Base-by-base conservation (phyloP, 2,888 invertebrate genomes). In the Drosophila hamatofila region DNA sequence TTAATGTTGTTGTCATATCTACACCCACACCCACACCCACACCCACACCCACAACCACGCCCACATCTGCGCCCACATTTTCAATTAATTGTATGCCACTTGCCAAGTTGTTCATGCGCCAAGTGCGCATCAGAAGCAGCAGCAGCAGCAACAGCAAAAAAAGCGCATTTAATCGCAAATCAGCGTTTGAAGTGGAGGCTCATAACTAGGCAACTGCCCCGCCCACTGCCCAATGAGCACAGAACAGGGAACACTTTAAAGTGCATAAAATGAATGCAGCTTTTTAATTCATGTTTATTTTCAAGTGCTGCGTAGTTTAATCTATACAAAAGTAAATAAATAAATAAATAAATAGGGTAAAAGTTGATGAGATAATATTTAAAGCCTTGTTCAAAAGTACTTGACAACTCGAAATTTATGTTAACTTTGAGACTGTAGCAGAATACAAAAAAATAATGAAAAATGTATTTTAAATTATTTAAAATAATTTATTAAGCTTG, bases 41-140 rank as follows among this genome's bases (percentile, higher is more conserved):
- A 18, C 18, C 41, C 16, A n/a, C 9, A 23, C 35, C 21, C 12
- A 16, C 35, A 35, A 4, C 35, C n/a, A 21, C n/a, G 3, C 16
- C 55, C 41, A 21, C 27, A 18, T 25, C 55, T 18, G 9, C 44
- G 1, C 37, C 57, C 37, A 25, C 62, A 44, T 79, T 88, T 80
- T 67, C 73, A 79, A 88, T 90, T 83, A 80, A 89, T 82, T 73
- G 58, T 71, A 51, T 81, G 68, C 68, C 72, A 63, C 61, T 83
- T 80, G 56, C 54, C 69, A 64, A 68, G 66, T 54, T 69, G 33
- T 58, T 73, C 52, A 54, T 68, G 56, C 56, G 30, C 42, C 68
- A 75, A 75, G 56, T 67, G 75, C 46, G 59, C 69, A 75, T 75
- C 72, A 55, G 21, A 14, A 57, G 16, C 61, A 70, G 30, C 60